Conservation (phyloP, 2,113 vertebrate genomes). For the Cathartes aura region DNA sequence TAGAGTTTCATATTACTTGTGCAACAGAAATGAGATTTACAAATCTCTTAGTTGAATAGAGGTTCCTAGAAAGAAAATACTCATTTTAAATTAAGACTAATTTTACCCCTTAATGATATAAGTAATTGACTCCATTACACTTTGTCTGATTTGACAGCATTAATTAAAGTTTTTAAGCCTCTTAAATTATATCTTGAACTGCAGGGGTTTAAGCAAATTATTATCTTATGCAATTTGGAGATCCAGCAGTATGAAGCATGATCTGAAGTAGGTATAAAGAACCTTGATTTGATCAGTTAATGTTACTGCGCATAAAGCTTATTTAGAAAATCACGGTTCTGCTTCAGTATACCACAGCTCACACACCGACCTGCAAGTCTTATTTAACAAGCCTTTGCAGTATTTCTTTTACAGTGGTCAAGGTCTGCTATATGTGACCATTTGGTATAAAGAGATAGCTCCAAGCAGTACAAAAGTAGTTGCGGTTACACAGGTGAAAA, state of each 20-base stretch:
- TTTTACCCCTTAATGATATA: background rate
- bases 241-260: background rate
- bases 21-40: background rate
- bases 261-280: background rate
- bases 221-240: background rate
- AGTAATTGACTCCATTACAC: background rate
- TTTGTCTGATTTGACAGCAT: background rate
- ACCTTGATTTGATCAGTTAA: background rate
- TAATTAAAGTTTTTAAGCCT: constrained; percentile 26
- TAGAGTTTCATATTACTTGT: background rate
- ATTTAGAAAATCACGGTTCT: background rate
- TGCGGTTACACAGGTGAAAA: background rate
- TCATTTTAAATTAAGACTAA: constrained; percentile 5
- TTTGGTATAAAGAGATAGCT: background rate
- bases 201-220: background rate
- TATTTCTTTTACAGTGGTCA: background rate
- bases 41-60: background rate
- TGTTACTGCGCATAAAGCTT: background rate
- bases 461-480: background rate
- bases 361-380: background rate
- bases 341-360: background rate
- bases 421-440: background rate
- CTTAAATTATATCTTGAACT: background rate
- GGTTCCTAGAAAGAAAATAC: background rate
- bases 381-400: background rate